Evolutionary conservation across 2,797 vertebrate species (phyloP).

Genomic region (Pampus argenteus): DNA sequence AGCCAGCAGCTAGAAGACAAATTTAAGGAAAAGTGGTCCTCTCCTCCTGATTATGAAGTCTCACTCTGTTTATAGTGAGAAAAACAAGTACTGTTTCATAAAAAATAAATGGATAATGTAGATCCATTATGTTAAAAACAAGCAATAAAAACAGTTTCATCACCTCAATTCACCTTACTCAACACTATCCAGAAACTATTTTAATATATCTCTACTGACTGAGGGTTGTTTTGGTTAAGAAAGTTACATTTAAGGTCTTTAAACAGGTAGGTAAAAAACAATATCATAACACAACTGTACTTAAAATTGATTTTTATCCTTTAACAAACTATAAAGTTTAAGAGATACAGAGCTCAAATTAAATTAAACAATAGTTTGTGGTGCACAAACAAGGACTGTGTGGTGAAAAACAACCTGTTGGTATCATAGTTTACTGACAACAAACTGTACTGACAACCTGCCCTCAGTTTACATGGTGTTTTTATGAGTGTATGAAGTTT

Average conservation of each 20-base stretch:
- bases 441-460: background rate
- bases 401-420: no score
- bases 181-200: background rate
- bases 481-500: no score
- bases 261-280: background rate
- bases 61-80: no score
- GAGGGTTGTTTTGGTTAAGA: no score
- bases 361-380: background rate
- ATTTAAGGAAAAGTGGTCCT: background rate
- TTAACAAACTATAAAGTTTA: no score
- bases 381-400: background rate
- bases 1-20: background rate
- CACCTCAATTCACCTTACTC: background rate
- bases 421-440: no score
- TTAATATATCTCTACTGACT: no score
- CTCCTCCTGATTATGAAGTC: background rate
- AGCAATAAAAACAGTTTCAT: background rate
- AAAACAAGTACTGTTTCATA: background rate
- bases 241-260: background rate
- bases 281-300: no score
- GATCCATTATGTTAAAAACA: no score
- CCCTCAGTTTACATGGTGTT: background rate
- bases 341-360: background rate
- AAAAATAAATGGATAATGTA: background rate
- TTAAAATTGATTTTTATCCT: no score